phyloP scores from a whole-genome alignment of 2,113 vertebrate genomes.

The Eptesicus fuscus region DNA sequence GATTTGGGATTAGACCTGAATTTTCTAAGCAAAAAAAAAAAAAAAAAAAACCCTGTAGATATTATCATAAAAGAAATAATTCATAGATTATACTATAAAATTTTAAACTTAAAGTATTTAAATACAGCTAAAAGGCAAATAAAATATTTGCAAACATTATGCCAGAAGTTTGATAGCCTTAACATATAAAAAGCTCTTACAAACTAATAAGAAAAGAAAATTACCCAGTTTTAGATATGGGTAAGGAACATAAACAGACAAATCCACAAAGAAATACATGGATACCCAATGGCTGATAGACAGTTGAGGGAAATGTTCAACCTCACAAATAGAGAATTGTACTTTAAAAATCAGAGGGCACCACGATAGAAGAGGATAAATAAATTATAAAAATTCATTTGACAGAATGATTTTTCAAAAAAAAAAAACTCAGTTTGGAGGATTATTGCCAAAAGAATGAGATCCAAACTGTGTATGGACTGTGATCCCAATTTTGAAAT shows the following conservation, averaged over 20 bases:
- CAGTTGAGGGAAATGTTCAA: neutral
- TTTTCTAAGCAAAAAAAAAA: neutral
- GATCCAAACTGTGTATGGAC: neutral
- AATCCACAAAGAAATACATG: neutral
- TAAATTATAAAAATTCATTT: neutral
- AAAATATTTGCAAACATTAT: neutral
- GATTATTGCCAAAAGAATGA: slow-evolving; percentile 27
- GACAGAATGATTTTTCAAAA: neutral
- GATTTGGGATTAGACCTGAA: neutral
- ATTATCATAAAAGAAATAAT: neutral
- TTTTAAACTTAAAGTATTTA: slow-evolving; percentile 26
- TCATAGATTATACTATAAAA: neutral
- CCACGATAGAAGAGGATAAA: neutral
- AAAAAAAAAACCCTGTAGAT: neutral
- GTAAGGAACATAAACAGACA: neutral
- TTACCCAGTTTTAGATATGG: neutral
- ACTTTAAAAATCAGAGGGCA: neutral
- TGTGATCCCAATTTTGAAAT: neutral
- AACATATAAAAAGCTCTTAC: slow-evolving; percentile 56
- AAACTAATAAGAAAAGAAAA: slow-evolving; percentile 41
- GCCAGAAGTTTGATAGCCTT: slow-evolving; percentile 1
- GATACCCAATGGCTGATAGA: neutral
- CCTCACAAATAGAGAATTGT: neutral
- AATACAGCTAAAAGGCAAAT: slow-evolving; percentile 20
- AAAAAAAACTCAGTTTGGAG: neutral